phyloP scores from a whole-genome alignment of 2,113 vertebrate species.

The Crotalus tigris region DNA sequence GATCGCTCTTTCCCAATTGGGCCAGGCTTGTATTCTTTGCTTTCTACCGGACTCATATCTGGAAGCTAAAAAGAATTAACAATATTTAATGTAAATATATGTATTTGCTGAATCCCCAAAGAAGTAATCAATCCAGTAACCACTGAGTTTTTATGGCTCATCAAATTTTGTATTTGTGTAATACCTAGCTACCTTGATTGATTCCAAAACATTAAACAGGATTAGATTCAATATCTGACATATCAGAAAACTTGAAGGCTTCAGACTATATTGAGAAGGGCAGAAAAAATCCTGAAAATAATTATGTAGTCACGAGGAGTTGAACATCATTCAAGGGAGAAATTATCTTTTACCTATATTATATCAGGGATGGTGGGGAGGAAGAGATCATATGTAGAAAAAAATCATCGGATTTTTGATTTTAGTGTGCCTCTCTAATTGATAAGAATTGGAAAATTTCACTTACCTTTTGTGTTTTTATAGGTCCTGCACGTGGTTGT shows the following conservation, averaged over 20 bases:
- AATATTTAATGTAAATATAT: constrained; percentile 6
- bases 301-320: neutral
- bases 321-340: neutral
- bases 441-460: neutral
- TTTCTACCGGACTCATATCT: constrained; percentile 88
- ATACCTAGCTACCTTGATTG: neutral
- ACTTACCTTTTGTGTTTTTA: constrained; percentile 94
- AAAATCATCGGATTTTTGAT: neutral
- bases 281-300: neutral
- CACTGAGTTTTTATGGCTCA: neutral
- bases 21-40: constrained; percentile 96
- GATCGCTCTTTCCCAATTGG: constrained; percentile 98
- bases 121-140: neutral
- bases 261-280: neutral
- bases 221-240: neutral
- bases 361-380: neutral
- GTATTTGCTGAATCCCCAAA: neutral
- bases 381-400: neutral
- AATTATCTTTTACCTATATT: neutral
- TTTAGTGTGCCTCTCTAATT: neutral
- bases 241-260: neutral
- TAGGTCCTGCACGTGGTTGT: constrained; percentile 90
- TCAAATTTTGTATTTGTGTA: neutral
- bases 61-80: constrained; percentile 79
- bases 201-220: neutral